A percentile compares a stretch with the other conserved stretches of the same genome.
Evolutionary conservation across 2,888 invertebrate genomes (phyloP).

Genomic region (Megalurothrips usitatus): DNA sequence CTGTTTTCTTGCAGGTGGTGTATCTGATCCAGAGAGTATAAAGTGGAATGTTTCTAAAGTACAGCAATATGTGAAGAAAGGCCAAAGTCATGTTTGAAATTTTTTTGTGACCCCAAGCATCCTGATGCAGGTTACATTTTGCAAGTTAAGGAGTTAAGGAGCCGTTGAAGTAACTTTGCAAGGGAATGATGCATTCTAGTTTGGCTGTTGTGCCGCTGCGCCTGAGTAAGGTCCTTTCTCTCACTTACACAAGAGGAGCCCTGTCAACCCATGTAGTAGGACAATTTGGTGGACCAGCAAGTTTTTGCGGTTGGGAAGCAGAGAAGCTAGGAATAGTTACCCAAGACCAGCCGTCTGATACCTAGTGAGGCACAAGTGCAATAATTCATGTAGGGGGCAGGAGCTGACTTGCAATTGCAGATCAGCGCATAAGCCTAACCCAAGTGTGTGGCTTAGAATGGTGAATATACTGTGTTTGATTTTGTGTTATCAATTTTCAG

Average conservation of each 20-base stretch:
- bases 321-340: neutral
- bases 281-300: neutral
- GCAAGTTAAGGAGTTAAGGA: neutral
- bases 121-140: neutral
- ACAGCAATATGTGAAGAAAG: neutral
- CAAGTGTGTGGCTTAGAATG: neutral
- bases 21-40: neutral
- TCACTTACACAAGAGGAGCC: constrained; percentile 11
- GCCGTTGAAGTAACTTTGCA: neutral
- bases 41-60: neutral
- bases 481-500: neutral
- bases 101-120: neutral
- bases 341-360: neutral
- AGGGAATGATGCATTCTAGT: neutral
- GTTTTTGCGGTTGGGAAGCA: neutral
- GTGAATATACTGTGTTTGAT: neutral
- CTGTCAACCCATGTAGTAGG: neutral
- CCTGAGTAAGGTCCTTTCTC: neutral
- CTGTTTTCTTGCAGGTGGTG: neutral
- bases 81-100: neutral
- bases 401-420: neutral
- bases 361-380: neutral
- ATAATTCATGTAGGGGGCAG: neutral
- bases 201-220: neutral
- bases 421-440: neutral